Conservation (phyloP, 2,113 vertebrate species). For the Anser cygnoides region DNA sequence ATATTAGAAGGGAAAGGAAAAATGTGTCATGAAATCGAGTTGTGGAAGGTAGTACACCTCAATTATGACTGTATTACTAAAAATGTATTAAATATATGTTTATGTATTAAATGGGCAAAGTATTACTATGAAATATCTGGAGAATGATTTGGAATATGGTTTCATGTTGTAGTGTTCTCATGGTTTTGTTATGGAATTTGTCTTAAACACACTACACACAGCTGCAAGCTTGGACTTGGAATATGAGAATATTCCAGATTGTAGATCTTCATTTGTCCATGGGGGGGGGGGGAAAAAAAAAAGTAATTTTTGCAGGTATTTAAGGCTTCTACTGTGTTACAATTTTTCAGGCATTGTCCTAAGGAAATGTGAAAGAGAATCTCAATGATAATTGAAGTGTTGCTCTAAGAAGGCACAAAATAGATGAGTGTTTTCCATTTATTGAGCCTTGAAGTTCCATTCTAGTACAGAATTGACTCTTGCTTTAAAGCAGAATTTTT, state of each 20-base stretch:
- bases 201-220: not conserved
- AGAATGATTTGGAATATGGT: not conserved
- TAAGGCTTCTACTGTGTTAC: not conserved
- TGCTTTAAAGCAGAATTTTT: not conserved
- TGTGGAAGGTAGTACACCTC: not conserved
- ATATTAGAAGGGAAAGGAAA: not conserved
- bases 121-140: not conserved
- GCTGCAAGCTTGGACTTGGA: not conserved
- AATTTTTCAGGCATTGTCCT: not conserved
- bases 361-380: not conserved
- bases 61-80: not conserved
- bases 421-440: not conserved
- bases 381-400: not conserved
- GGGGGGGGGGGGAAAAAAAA: not conserved
- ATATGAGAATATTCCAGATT: not conserved
- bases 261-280: not conserved
- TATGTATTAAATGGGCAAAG: not conserved
- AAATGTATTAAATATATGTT: not conserved
- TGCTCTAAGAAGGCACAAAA: not conserved
- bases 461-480: not conserved
- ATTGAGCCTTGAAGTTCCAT: not conserved
- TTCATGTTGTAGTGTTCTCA: not conserved
- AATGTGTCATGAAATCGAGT: not conserved
- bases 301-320: not conserved
- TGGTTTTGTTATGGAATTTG: not conserved